phyloP scores from a whole-genome alignment of 2,888 invertebrate genomes.

The Drosophila leonis region DNA sequence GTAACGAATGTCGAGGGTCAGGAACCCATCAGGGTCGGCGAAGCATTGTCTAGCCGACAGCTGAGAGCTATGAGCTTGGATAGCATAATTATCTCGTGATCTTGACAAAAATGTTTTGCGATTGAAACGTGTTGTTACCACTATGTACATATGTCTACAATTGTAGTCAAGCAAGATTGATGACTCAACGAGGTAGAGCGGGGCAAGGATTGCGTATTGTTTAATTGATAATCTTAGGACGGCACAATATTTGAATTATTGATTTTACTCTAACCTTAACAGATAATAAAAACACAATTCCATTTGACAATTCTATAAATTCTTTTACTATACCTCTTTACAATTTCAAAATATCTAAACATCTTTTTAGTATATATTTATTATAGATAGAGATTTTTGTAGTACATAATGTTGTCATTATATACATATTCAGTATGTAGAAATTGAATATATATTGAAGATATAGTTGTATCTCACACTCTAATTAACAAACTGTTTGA shows the following conservation, averaged over 20 bases:
- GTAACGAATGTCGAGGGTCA: conserved; percentile 18
- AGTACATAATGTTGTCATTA: neutral
- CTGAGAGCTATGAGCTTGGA: conserved; percentile 10
- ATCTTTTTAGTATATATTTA: neutral
- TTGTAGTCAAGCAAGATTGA: conserved; percentile 43
- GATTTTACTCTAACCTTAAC: conserved; percentile 14
- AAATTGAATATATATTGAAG: neutral
- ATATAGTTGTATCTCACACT: neutral
- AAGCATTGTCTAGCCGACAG: conserved; percentile 42
- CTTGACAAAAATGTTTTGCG: conserved; percentile 47
- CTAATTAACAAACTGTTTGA: neutral
- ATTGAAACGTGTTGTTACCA: conserved; percentile 35
- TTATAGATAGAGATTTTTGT: neutral
- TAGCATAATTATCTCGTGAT: conserved; percentile 55
- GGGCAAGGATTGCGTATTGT: neutral
- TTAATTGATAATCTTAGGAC: conserved; percentile 26
- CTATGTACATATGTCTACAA: conserved; percentile 28
- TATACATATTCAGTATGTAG: neutral
- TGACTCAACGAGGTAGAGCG: neutral
- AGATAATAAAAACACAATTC: neutral
- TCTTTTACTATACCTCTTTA: neutral
- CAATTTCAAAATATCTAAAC: neutral
- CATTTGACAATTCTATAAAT: neutral
- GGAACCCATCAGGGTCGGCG: conserved; percentile 47
- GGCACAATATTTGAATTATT: conserved; percentile 11